Percentiles rank a stretch among this genome's conserved stretches.
These are phyloP conservation scores for Stomatorhinus ivindoensis DNA, from an alignment of 2,113 vertebrate genomes.

Conservation along the genomic window DNA sequence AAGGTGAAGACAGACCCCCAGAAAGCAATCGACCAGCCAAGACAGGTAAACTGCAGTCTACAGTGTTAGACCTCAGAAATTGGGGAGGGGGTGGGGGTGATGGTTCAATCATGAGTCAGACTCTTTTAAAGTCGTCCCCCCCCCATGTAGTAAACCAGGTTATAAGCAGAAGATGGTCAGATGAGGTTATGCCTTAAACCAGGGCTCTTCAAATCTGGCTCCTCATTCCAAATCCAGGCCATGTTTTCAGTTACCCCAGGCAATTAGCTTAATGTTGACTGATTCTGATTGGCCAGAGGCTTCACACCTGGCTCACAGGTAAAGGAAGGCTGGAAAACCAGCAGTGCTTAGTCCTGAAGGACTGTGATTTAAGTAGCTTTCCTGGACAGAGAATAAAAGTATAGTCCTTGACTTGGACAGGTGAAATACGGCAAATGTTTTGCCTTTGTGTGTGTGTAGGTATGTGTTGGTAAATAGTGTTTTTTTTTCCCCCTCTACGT, in stretches of 20 bases:
- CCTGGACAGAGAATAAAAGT: background rate
- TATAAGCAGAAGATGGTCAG: background rate
- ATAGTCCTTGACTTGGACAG: background rate
- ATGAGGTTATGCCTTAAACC: background rate
- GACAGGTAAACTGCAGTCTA: constrained; percentile 67
- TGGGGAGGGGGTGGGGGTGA: background rate
- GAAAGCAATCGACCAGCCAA: constrained; percentile 95
- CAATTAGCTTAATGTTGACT: background rate
- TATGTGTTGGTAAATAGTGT: background rate
- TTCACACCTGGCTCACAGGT: too few species aligned
- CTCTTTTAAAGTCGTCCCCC: background rate
- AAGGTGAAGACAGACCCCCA: constrained; percentile 98
- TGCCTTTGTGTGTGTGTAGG: background rate
- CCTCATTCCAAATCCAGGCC: background rate
- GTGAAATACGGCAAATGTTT: background rate
- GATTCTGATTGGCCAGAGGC: too few species aligned
- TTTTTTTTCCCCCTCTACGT: background rate
- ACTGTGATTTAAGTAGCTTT: background rate
- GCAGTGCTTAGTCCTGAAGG: too few species aligned
- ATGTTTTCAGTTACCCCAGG: background rate
- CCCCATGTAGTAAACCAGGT: background rate
- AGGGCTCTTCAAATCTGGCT: background rate
- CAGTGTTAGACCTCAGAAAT: background rate
- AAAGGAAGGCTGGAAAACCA: too few species aligned
- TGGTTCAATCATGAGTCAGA: background rate